Percentiles rank a stretch among this genome's conserved stretches.
phyloP scores from a whole-genome alignment of 2,888 invertebrate genomes.

The Eulithis testata region DNA sequence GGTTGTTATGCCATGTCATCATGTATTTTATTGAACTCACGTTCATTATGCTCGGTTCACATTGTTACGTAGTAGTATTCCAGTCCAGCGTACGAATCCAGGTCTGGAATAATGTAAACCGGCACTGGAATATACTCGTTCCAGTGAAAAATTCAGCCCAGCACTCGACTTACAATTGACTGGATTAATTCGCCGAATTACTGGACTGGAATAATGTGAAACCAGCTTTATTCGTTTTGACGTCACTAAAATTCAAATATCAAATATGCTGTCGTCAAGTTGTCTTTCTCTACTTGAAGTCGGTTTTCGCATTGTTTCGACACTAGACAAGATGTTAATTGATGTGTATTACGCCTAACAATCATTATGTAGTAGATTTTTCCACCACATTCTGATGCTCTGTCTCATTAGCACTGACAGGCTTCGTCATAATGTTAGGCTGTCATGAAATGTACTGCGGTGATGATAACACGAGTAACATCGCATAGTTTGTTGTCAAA shows the following conservation, averaged over 20 bases:
- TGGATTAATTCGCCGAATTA: no score
- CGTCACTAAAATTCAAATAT: not conserved
- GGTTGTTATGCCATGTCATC: conserved; percentile 35
- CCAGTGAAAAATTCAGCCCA: no score
- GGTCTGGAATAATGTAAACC: no score
- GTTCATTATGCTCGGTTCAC: conserved; percentile 23
- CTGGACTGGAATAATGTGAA: no score
- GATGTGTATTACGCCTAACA: conserved; percentile 18
- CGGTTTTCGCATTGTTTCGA: conserved; percentile 1
- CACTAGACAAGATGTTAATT: conserved; percentile 5
- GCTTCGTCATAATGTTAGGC: conserved; percentile 37
- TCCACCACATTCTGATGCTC: conserved; percentile 29
- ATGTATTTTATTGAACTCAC: conserved; percentile 34
- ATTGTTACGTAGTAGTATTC: no score
- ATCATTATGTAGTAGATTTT: conserved; percentile 34
- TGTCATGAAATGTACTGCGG: conserved; percentile 36
- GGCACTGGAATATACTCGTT: no score
- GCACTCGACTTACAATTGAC: no score
- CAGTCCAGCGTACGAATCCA: no score
- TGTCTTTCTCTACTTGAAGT: conserved; percentile 12
- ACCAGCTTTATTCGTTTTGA: no score
- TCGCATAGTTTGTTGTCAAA: conserved; percentile 71
- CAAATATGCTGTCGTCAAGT: conserved; percentile 16
- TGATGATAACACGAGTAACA: conserved; percentile 53
- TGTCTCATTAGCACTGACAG: conserved; percentile 35